Conservation (phyloP, 2,888 invertebrate species). For the Diaperis boleti region DNA sequence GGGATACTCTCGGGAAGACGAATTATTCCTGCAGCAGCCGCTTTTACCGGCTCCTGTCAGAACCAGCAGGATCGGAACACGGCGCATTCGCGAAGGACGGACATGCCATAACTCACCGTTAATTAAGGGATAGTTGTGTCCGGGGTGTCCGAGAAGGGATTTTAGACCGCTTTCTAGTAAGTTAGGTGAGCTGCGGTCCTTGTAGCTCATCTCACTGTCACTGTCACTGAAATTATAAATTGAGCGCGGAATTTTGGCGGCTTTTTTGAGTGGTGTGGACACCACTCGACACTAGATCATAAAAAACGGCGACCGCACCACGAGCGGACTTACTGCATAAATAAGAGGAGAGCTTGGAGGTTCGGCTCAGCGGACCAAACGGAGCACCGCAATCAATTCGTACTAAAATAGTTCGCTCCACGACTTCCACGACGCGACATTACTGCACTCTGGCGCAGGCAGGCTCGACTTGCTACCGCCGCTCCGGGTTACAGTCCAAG, state of each 20-base stretch:
- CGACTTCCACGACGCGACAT: constrained; percentile 60
- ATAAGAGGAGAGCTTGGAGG: constrained; percentile 57
- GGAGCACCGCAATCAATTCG: constrained; percentile 63
- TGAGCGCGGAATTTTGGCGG: constrained; percentile 67
- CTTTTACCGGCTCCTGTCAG: background rate
- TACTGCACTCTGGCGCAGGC: constrained; percentile 63
- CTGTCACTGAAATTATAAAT: constrained; percentile 66
- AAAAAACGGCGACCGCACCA: constrained; percentile 55
- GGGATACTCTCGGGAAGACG: background rate
- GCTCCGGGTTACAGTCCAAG: constrained; percentile 65
- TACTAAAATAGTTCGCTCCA: constrained; percentile 64
- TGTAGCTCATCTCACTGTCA: constrained; percentile 86
- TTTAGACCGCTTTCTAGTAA: constrained; percentile 89
- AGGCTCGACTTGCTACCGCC: constrained; percentile 56
- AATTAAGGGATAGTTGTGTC: constrained; percentile 83
- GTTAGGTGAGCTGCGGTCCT: constrained; percentile 87
- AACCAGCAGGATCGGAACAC: constrained; percentile 7
- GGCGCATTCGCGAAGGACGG: constrained; percentile 21
- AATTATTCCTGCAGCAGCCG: background rate
- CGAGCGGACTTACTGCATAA: constrained; percentile 54
- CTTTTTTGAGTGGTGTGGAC: constrained; percentile 49
- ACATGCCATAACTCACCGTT: constrained; percentile 72
- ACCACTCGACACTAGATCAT: constrained; percentile 51
- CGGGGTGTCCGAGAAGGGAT: constrained; percentile 87
- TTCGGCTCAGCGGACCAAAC: constrained; percentile 45